Conservation (phyloP, 2,113 vertebrate genomes). For the Etia nguti region DNA sequence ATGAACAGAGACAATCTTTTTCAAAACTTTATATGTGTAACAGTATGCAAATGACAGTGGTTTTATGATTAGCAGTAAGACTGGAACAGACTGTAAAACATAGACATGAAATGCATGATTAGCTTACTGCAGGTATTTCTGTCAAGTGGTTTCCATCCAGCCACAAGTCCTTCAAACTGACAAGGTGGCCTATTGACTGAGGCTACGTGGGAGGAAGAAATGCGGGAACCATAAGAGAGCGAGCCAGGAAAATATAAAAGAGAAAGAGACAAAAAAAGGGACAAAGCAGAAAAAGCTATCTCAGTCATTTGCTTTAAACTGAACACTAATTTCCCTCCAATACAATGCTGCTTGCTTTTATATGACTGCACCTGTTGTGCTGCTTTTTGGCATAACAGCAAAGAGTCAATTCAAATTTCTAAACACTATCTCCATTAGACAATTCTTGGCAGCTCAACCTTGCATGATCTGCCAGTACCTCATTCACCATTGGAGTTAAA, state of each 20-base stretch:
- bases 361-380: not conserved
- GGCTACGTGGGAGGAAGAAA: constrained; percentile 74
- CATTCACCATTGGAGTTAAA: not conserved
- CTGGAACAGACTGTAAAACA: not conserved
- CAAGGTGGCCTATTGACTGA: constrained; percentile 91
- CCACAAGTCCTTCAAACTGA: constrained; percentile 95
- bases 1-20: not conserved
- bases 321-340: not conserved
- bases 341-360: not conserved
- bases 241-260: not conserved
- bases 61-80: not conserved
- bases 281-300: not conserved
- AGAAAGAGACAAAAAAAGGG: not conserved
- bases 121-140: constrained; percentile 88
- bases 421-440: not conserved
- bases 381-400: not conserved
- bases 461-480: constrained; percentile 8
- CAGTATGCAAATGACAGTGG: not conserved
- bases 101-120: not conserved
- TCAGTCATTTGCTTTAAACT: not conserved
- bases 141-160: constrained; percentile 94
- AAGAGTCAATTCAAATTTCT: not conserved
- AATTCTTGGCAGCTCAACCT: not conserved
- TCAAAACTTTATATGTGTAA: not conserved
- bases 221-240: not conserved